phyloP scores from a whole-genome alignment of 2,113 vertebrate species.

The Anhinga anhinga region DNA sequence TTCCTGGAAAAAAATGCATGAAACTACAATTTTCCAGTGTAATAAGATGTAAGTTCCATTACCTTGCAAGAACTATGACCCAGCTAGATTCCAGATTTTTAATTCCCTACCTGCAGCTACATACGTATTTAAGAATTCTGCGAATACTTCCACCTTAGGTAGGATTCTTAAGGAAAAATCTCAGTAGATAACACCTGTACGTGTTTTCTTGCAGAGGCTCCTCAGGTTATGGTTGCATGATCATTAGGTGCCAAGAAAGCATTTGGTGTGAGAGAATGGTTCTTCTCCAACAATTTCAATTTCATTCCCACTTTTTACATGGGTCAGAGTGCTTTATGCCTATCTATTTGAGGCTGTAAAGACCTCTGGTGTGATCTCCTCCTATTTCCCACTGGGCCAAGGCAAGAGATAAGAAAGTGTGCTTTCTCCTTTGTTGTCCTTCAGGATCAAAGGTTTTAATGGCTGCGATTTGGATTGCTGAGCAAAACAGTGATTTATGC shows the following conservation, averaged over 20 bases:
- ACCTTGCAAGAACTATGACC: not conserved
- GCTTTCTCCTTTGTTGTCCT: slow-evolving; percentile 17
- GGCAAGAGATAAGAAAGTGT: not conserved
- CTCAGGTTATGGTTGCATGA: not conserved
- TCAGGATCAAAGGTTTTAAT: not conserved
- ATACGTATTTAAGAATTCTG: not conserved
- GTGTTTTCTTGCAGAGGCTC: not conserved
- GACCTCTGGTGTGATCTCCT: not conserved
- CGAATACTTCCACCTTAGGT: not conserved
- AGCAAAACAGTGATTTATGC: not conserved
- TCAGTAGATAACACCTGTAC: not conserved
- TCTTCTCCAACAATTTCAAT: not conserved
- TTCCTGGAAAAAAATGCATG: not conserved
- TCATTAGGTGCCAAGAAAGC: not conserved
- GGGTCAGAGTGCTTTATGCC: not conserved
- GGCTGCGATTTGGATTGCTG: not conserved
- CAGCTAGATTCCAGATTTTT: not conserved
- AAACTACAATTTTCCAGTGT: not conserved
- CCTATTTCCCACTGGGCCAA: not conserved
- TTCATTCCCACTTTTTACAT: not conserved
- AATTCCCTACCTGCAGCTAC: slow-evolving; percentile 18
- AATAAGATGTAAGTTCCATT: not conserved
- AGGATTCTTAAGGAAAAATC: not conserved
- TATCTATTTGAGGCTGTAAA: not conserved
- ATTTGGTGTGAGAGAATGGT: not conserved